Base-by-base conservation (phyloP, 2,797 vertebrate species). In the Poeciliopsis gracilis region DNA sequence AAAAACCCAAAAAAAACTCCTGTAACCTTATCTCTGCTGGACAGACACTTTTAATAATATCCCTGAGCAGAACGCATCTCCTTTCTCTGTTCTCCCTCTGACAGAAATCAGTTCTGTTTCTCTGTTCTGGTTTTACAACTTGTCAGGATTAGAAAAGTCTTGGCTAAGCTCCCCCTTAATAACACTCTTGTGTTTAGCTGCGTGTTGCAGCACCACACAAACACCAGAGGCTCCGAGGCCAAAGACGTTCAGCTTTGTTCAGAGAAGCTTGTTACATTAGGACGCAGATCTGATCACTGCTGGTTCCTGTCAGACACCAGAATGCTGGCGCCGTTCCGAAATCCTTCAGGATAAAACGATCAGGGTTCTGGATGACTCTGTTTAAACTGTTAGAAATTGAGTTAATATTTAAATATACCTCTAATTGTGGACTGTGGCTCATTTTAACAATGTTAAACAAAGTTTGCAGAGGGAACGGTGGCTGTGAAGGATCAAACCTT, bases 31-130 rank as follows among this genome's bases (percentile, higher is more conserved):
- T 80, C 82, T 73, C 72, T 77, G 59, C 43, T 7, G 74, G 77
- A 79, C 69, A 78, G 81, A 66, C 80, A 72, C 59, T 59, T 73
- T 69, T 73, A 76, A 77, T 79, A 73, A 59, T 69, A 70, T 51
- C 41, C 59, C 66, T 33, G 15, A 72, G 67, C 77, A 82, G 25
- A 78, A 30, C 4, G 43, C 66, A 72, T 66, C 30, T 15, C 77
- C 55, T 0, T 72, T 69, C 70, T 73, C 41, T 73, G 16, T 47
- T 45, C 38, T 25, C 28, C 30, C 47, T 49, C 46, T 45, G 73
- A 78, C 49, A 75, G 61, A 53, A 73, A 72, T 73, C 74, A 30
- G 47, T 57, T 1, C 66, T 72, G 72, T 67, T 70, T 43, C 18
- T 81, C 38, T 72, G 33, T 73, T 30, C 25, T 55, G 18, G 69